Conservation (phyloP, 1,140 invertebrate genomes). For the Potamilus streckersoni region DNA sequence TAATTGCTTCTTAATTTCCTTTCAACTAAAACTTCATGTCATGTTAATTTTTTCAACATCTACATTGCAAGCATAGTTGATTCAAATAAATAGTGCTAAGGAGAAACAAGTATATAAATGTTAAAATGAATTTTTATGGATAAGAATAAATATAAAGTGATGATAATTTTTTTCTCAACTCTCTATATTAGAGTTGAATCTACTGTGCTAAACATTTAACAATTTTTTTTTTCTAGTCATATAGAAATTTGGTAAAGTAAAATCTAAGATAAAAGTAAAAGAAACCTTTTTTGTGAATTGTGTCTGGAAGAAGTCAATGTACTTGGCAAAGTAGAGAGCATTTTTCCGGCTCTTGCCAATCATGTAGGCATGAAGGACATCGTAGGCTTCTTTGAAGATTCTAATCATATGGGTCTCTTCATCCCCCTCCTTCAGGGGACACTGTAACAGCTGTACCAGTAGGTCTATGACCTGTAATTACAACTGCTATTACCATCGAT, state of each 20-base stretch:
- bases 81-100: no score
- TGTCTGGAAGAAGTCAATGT: conserved; percentile 69
- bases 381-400: conserved; percentile 64
- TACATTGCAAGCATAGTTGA: no score
- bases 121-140: no score
- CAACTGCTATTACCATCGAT: no score
- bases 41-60: no score
- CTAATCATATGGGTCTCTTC: conserved; percentile 62
- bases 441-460: conserved; percentile 64
- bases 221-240: no score
- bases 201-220: no score
- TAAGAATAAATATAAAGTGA: background rate
- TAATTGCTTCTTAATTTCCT: no score
- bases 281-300: conserved; percentile 64
- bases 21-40: no score
- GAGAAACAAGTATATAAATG: no score
- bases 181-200: background rate
- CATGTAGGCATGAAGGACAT: conserved; percentile 67
- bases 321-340: conserved; percentile 68
- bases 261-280: background rate
- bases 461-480: conserved; percentile 62
- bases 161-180: background rate
- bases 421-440: conserved; percentile 56
- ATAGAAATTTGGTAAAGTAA: no score
- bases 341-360: conserved; percentile 67